phyloP scores from a whole-genome alignment of 64 coral and sea anemone species.

The Trachythela sp. region DNA sequence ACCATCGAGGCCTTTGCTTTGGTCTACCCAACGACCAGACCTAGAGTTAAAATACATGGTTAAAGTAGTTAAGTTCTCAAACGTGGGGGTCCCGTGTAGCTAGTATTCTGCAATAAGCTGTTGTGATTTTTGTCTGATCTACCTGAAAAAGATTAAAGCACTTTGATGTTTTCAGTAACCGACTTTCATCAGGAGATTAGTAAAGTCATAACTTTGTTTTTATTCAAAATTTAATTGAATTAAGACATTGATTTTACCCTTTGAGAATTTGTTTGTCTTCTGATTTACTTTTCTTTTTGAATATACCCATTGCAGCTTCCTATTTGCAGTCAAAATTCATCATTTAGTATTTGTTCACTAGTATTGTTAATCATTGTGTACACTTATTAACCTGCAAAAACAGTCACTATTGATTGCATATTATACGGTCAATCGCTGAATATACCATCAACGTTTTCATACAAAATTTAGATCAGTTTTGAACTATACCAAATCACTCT shows the following conservation, averaged over 20 bases:
- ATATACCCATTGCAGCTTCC: not conserved
- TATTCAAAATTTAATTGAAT: no score
- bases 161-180: no score
- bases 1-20: not conserved
- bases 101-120: no score
- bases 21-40: not conserved
- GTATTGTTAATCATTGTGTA: no score
- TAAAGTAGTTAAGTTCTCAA: not conserved
- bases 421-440: no score
- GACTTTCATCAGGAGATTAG: no score
- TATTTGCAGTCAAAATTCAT: not conserved
- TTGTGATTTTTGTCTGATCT: no score
- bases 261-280: not conserved
- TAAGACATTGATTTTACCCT: not conserved
- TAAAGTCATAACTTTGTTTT: no score
- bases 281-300: conserved; percentile 1
- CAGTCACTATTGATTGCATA: no score
- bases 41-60: not conserved
- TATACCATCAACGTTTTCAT: not conserved
- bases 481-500: not conserved
- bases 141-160: no score
- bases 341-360: not conserved
- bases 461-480: not conserved
- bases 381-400: no score
- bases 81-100: no score